Evolutionary conservation across 2,113 vertebrate genomes (phyloP).

Genomic region (Aleadryas rufinucha): DNA sequence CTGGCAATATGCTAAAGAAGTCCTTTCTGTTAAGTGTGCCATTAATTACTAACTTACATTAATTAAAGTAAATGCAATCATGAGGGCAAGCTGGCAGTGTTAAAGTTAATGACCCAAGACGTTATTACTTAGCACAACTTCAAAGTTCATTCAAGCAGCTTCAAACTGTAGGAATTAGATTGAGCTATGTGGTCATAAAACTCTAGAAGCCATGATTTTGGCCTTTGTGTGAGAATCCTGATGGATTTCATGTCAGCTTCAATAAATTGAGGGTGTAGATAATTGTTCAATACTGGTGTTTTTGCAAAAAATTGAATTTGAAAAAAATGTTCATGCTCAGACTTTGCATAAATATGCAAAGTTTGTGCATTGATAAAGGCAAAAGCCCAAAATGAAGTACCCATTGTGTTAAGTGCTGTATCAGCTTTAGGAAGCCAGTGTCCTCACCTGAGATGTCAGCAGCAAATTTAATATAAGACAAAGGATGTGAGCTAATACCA

Average conservation of each 20-base stretch:
- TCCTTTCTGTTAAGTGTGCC: background rate
- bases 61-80: conserved; percentile 21
- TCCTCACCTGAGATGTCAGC: background rate
- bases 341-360: background rate
- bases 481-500: background rate
- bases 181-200: background rate
- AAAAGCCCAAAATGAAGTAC: background rate
- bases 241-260: background rate
- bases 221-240: background rate
- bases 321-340: background rate
- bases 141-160: background rate
- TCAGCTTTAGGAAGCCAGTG: background rate
- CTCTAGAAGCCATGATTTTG: background rate
- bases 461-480: background rate
- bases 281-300: background rate
- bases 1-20: background rate
- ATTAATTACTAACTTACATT: conserved; percentile 12
- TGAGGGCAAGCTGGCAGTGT: background rate
- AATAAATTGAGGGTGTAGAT: background rate
- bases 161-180: background rate
- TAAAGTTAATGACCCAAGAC: background rate
- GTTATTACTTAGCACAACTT: background rate
- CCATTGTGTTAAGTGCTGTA: background rate
- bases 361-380: background rate
- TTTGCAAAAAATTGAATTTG: background rate